Evolutionary conservation across 1,140 invertebrate genomes (phyloP), one percentile per base, ranked within the genome.

Genomic region (Bradysia coprophila): DNA sequence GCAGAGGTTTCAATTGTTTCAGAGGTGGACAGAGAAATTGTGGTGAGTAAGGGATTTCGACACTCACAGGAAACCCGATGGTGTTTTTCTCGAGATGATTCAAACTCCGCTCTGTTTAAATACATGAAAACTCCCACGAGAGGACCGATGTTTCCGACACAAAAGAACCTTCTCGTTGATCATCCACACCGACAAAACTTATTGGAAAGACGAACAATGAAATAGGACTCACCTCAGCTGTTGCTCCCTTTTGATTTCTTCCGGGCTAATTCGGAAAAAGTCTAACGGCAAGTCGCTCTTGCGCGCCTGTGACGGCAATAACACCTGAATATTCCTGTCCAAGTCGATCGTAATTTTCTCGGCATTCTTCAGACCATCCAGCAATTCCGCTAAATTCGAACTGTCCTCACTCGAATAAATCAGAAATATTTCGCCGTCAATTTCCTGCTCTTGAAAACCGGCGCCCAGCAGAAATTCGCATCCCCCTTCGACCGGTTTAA

Each of bases 241-340:
- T 53, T 87, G 81, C 64, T 94, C 90, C 48, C 69, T 71, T 59
- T 85, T 86, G 4, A 95, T 51, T 61, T 95, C 90, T 49, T 87
- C 81, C 0, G 75, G 59, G 1, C 76, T 69, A 11, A 93, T 57
- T 2, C 70, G 68, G 53, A 81, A 95, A 61, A 95, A 95, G 2
- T 82, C 83, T 16, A 72, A 58, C 2, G 90, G 89, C 18, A 95
- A 63, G 44, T 81, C 73, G 31, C 74, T 63, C 46, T 72, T 72
- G 22, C 68, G 57, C 1, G 74, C 71, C 59, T 83, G 73, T 3
- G 76, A 78, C 3, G 88, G 85, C 36, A 81, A 63, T 23, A 92
- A 65, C n/a, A 94, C 81, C 65, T 79, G 80, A 5, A 86, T 51
- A 56, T 82, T 86, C 42, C 89, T 68, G 57, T 94, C 87, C 21